These are phyloP conservation scores for Beris chalybata DNA, from an alignment of 2,888 invertebrate genomes.

Conservation along the genomic window DNA sequence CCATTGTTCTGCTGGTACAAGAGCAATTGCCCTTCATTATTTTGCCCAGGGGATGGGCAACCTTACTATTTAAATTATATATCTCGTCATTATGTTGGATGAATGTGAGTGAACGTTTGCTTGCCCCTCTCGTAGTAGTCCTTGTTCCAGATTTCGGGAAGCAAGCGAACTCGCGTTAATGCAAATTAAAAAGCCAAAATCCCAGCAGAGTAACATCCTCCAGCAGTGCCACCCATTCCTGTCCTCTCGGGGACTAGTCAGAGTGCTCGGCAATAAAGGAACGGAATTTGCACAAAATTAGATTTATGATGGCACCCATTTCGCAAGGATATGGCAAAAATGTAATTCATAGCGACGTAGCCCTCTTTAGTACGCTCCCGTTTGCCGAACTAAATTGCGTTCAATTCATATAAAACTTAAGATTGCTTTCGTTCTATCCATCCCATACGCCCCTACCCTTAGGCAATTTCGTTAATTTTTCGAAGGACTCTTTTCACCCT, in stretches of 20 bases:
- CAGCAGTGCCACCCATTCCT: slow-evolving; percentile 2
- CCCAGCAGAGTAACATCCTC: slow-evolving; percentile 13
- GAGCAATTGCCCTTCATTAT: too few species aligned
- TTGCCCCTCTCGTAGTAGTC: too few species aligned
- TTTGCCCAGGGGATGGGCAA: too few species aligned
- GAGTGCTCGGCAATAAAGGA: slow-evolving; percentile 30
- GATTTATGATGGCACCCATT: slow-evolving; percentile 35
- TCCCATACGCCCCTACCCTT: not conserved
- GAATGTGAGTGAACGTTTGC: too few species aligned
- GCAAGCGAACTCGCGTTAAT: slow-evolving; percentile 27
- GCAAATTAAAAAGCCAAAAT: slow-evolving; percentile 31
- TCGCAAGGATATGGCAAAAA: slow-evolving; percentile 13
- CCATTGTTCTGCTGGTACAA: too few species aligned
- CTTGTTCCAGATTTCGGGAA: not conserved
- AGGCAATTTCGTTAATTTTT: slow-evolving; percentile 28
- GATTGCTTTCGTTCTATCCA: slow-evolving; percentile 9
- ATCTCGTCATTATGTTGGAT: too few species aligned
- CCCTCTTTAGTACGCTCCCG: not conserved
- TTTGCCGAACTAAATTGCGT: slow-evolving; percentile 12
- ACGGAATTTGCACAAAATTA: slow-evolving; percentile 36
- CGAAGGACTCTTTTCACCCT: slow-evolving; percentile 4
- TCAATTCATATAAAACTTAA: slow-evolving; percentile 24
- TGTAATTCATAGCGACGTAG: slow-evolving; percentile 5
- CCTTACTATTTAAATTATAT: too few species aligned
- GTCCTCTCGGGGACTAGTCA: not conserved